phyloP scores from a whole-genome alignment of 2,888 invertebrate species.

The Dicranocentrus wangi region DNA sequence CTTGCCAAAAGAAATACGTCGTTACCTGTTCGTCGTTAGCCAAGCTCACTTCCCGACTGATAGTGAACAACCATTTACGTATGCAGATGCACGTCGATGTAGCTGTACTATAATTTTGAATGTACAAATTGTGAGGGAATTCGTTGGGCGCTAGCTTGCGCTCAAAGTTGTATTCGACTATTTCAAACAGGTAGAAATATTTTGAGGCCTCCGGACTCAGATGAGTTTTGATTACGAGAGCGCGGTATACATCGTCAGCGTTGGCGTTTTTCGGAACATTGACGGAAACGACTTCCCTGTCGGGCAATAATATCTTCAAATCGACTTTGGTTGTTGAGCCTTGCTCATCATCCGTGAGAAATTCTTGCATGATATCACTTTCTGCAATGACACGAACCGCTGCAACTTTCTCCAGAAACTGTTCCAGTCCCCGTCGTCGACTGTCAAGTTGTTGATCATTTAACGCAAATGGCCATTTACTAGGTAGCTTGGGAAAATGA shows the following conservation, averaged over 20 bases:
- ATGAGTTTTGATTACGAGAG: slow-evolving; percentile 88
- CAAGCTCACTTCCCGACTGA: slow-evolving; percentile 81
- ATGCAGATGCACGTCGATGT: slow-evolving; percentile 94
- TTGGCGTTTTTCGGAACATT: slow-evolving; percentile 90
- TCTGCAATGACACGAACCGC: slow-evolving; percentile 98
- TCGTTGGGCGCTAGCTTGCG: slow-evolving; percentile 94
- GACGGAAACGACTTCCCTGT: slow-evolving; percentile 90
- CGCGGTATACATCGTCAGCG: slow-evolving; percentile 92
- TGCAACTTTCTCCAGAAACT: slow-evolving; percentile 98
- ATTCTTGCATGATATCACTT: slow-evolving; percentile 96
- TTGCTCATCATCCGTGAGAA: slow-evolving; percentile 89
- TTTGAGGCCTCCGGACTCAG: slow-evolving; percentile 87
- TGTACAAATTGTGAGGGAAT: slow-evolving; percentile 97
- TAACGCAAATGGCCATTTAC: slow-evolving; percentile 97
- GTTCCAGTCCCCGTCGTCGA: slow-evolving; percentile 93
- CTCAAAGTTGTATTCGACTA: slow-evolving; percentile 97
- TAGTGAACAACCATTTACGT: slow-evolving; percentile 89
- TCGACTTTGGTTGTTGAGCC: slow-evolving; percentile 78
- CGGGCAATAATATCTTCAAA: slow-evolving; percentile 87
- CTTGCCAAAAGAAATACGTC: slow-evolving; percentile 92
- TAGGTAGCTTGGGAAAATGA: slow-evolving; percentile 96
- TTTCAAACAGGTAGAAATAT: slow-evolving; percentile 97
- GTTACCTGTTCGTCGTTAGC: slow-evolving; percentile 84
- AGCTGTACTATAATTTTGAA: slow-evolving; percentile 99
- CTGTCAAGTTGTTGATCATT: slow-evolving; percentile 98